Evolutionary conservation across 2,888 invertebrate genomes (phyloP).

Genomic region (Tolmerus cingulatus): DNA sequence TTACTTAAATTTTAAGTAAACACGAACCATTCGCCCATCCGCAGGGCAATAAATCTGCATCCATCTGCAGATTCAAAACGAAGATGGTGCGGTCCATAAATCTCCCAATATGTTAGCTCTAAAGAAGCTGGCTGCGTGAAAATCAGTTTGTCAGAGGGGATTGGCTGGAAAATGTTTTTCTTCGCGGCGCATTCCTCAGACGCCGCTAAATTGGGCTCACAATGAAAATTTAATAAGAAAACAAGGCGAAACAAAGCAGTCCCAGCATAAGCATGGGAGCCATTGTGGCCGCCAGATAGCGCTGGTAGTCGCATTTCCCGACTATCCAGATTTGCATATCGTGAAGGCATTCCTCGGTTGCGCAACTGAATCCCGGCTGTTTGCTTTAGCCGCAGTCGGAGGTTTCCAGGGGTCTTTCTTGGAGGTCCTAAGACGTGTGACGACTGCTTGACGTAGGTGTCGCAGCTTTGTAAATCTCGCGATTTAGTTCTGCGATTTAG

Average conservation of each 20-base stretch:
- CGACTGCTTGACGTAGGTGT: neutral
- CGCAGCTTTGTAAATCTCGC: neutral
- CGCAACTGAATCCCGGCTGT: neutral
- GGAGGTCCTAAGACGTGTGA: neutral
- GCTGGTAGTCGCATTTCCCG: neutral
- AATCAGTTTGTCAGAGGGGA: neutral
- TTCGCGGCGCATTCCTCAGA: neutral
- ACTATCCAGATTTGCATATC: slow-evolving; percentile 1
- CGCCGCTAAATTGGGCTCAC: neutral
- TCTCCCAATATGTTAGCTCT: neutral
- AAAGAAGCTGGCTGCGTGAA: neutral
- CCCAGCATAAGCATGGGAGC: neutral
- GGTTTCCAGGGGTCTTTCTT: neutral
- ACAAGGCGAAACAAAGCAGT: neutral
- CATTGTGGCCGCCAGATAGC: neutral
- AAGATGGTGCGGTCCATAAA: neutral
- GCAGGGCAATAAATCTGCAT: neutral
- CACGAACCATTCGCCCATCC: neutral
- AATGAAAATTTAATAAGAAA: neutral
- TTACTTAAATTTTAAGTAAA: neutral
- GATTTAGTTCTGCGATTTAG: neutral
- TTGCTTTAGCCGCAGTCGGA: neutral
- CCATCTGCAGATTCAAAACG: neutral
- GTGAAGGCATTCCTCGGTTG: neutral
- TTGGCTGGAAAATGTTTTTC: neutral